These are phyloP conservation scores for Heliconius charithonia DNA, from an alignment of 2,888 invertebrate genomes.

Conservation along the genomic window DNA sequence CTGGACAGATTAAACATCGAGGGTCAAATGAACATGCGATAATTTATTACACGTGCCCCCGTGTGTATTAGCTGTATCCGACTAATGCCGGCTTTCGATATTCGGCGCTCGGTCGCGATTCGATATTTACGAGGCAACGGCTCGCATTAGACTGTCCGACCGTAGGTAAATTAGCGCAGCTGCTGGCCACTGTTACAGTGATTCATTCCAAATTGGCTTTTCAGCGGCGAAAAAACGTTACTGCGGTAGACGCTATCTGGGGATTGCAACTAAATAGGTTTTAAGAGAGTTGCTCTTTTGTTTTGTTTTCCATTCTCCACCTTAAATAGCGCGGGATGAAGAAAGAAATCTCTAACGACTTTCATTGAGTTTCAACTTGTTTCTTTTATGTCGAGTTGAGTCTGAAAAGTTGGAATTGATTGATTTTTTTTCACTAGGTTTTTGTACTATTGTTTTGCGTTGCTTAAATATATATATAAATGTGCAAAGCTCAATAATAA, in stretches of 20 bases:
- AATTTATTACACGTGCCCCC: conserved; percentile 81
- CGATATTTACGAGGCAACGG: conserved; percentile 80
- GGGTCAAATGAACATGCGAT: conserved; percentile 81
- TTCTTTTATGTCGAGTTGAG: conserved; percentile 19
- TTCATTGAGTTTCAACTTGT: conserved; percentile 44
- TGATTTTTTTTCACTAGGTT: conserved; percentile 23
- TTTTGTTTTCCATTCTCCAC: conserved; percentile 56
- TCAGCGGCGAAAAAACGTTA: conserved; percentile 76
- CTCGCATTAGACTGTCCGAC: conserved; percentile 83
- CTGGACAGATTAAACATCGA: conserved; percentile 82
- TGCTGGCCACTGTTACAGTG: conserved; percentile 82
- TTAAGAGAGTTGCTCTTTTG: conserved; percentile 72
- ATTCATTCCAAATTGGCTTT: conserved; percentile 84
- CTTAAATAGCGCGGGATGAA: conserved; percentile 47
- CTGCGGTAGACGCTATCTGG: conserved; percentile 69
- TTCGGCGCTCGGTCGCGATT: conserved; percentile 82
- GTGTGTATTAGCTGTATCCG: conserved; percentile 84
- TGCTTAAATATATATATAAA: not conserved
- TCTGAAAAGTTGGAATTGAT: conserved; percentile 32
- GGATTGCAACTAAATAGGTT: conserved; percentile 75
- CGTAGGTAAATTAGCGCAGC: conserved; percentile 85
- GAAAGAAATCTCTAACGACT: conserved; percentile 46
- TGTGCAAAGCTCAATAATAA: not conserved
- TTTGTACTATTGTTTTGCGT: not conserved
- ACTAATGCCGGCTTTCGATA: conserved; percentile 83